Conservation (phyloP, 2,888 invertebrate species). For the Drosophila longiperda region DNA sequence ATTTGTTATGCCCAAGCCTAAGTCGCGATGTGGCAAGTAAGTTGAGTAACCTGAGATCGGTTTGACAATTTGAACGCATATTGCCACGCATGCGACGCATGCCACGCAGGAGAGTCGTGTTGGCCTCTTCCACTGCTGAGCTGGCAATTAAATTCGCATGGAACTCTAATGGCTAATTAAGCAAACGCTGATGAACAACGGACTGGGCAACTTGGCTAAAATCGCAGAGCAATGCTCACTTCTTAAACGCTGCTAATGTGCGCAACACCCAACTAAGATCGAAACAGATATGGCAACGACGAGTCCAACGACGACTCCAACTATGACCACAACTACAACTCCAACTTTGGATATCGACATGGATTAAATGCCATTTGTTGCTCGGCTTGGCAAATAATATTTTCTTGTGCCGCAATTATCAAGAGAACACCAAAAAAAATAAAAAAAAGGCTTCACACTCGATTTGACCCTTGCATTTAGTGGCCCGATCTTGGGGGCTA, state of each 20-base stretch:
- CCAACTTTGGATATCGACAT: not conserved
- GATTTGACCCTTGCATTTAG: constrained; percentile 63
- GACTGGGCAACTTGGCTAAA: constrained; percentile 22
- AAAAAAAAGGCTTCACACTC: constrained; percentile 54
- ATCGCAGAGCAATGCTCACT: constrained; percentile 39
- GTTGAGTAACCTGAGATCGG: constrained; percentile 47
- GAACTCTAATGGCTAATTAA: constrained; percentile 72
- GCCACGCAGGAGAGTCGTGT: constrained; percentile 34
- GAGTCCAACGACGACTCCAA: not conserved
- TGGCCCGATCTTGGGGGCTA: constrained; percentile 27
- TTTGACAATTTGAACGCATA: constrained; percentile 40
- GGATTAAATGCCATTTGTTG: constrained; percentile 57
- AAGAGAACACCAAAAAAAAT: constrained; percentile 28
- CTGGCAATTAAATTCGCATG: constrained; percentile 49
- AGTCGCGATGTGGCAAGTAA: constrained; percentile 2
- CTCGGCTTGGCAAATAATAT: constrained; percentile 59
- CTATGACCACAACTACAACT: not conserved
- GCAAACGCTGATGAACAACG: constrained; percentile 58
- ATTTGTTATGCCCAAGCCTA: constrained; percentile 30
- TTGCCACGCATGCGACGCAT: constrained; percentile 69
- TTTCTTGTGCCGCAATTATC: constrained; percentile 58
- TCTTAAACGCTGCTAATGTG: constrained; percentile 46
- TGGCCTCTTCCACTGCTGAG: constrained; percentile 7
- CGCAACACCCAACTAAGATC: constrained; percentile 53
- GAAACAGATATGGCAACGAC: constrained; percentile 53